These are phyloP conservation scores for Typhlichthys subterraneus DNA, from an alignment of 2,797 vertebrate genomes.

Conservation along the genomic window DNA sequence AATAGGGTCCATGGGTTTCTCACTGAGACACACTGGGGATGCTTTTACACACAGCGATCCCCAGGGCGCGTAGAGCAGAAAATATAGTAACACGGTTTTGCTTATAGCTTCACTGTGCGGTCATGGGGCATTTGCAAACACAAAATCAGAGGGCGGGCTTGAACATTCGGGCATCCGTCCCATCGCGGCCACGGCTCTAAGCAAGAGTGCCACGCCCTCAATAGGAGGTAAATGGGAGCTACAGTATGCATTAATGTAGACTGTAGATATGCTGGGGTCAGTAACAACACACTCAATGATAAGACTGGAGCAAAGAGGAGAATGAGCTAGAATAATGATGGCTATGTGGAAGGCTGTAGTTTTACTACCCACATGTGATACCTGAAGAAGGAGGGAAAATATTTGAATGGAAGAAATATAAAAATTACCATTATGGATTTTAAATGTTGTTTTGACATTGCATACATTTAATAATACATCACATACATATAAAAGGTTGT, in stretches of 20 bases:
- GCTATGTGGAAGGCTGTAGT: conserved; percentile 4
- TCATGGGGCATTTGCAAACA: conserved; percentile 51
- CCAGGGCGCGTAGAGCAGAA: conserved; percentile 31
- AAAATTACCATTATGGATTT: too few species aligned
- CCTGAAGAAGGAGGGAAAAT: too few species aligned
- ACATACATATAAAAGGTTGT: too few species aligned
- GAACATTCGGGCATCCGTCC: conserved; percentile 26
- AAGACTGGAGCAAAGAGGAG: not conserved
- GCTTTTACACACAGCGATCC: conserved; percentile 22
- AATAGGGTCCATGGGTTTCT: conserved; percentile 35
- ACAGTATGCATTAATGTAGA: not conserved
- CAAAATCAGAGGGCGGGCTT: conserved; percentile 44
- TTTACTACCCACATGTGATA: too few species aligned
- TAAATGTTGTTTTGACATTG: too few species aligned
- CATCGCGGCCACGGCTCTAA: conserved; percentile 44
- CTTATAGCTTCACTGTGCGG: conserved; percentile 35
- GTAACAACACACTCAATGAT: not conserved
- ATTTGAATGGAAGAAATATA: too few species aligned
- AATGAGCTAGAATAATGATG: conserved; percentile 9
- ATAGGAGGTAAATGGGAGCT: conserved; percentile 35
- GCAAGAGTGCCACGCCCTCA: conserved; percentile 55
- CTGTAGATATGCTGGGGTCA: not conserved
- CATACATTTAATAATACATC: too few species aligned
- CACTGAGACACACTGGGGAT: conserved; percentile 13
- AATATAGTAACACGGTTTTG: conserved; percentile 41